Base-by-base conservation (phyloP, 2,113 vertebrate genomes). In the Erythrocercus mccallii region DNA sequence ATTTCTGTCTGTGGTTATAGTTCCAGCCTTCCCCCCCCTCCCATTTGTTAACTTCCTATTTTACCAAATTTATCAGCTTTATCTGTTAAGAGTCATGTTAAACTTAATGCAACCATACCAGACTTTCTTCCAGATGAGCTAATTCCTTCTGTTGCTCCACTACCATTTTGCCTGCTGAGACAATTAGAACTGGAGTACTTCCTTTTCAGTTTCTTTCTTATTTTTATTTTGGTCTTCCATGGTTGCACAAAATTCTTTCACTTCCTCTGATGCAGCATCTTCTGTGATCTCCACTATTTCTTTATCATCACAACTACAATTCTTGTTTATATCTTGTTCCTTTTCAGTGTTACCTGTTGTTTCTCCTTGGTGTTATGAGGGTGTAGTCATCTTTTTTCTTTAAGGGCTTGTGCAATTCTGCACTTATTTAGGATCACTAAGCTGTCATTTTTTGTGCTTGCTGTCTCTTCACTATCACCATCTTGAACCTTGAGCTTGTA, bases 21-120 rank as follows among this genome's bases (percentile, higher is more conserved):
- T 68, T 86, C 8, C 20, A 51, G 6, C 33, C 16, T 54, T 70
- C 65, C 38, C 11, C 0, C 0, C 4, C 13, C n/a, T n/a, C 2
- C 1, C 4, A 21, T 64, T 47, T 9, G 2, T 76, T 90, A 48
- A 28, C 27, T 77, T 90, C 20, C 19, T 76, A 7, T 60, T 87
- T 74, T 85, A 65, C 27, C 12, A 33, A 15, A 16, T 61, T 77
- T 90, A 72, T 88, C 17, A 48, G 25, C 30, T 61, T 70, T 37
- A 53, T 73, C 53, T 77, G 7, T 30, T 38, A 5, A 30, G 15
- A 64, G 11, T 48, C 9, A n/a, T 15, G 3, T 61, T 76, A 69
- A 76, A 42, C 30, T 42, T 69, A 50, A 28, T 54, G 31, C 9
- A 71, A 6, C 33, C 6, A 5, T n/a, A 37, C 10, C 6, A 35